Evolutionary conservation across 2,888 invertebrate species (phyloP), one percentile per base, ranked within the genome.

Genomic region (Hermaeophaga mercurialis): DNA sequence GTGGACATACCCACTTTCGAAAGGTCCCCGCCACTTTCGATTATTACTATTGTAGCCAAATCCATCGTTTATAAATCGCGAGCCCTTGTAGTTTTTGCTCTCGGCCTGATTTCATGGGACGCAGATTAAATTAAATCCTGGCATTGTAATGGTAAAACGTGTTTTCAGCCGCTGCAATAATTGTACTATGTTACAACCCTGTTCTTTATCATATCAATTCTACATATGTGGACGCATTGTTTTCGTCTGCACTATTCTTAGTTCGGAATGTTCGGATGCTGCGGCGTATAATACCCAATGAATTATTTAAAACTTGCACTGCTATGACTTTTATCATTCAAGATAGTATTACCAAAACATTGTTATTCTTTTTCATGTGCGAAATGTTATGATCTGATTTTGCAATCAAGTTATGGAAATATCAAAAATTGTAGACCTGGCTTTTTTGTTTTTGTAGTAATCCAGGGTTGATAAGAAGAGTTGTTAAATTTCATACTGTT

Each of bases 91-190:
- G 56, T 58, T 60, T 63, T 65, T 67, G 64, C 59, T 67, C 64
- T 59, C 62, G 63, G 66, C 66, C 65, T 65, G 63, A 64, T 67
- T 69, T 67, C 66, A 69, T 63, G 66, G 62, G 64, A 59, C 56
- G 56, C 66, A 72, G 74, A 75, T 75, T 75, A 74, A 76, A 75
- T 76, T 75, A 75, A 76, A 75, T 75, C 75, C 73, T 67, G 64
- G 65, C 67, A 74, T 75, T 75, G 75, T 75, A 63, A 75, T 74
- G 73, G 65, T 74, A 74, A 75, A 74, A 74, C 71, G 72, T 75
- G 74, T 74, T 74, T 74, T 71, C 71, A 68, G 67, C 72, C 63
- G 73, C 72, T 74, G 75, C 73, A 72, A 73, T 70, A 69, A 73
- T 74, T 72, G 71, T 73, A 62, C 62, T 66, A 65, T 66, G 68